Evolutionary conservation across 2,888 invertebrate genomes (phyloP), one percentile per base, ranked within the genome.

Genomic region (Oxycera nigricornis): DNA sequence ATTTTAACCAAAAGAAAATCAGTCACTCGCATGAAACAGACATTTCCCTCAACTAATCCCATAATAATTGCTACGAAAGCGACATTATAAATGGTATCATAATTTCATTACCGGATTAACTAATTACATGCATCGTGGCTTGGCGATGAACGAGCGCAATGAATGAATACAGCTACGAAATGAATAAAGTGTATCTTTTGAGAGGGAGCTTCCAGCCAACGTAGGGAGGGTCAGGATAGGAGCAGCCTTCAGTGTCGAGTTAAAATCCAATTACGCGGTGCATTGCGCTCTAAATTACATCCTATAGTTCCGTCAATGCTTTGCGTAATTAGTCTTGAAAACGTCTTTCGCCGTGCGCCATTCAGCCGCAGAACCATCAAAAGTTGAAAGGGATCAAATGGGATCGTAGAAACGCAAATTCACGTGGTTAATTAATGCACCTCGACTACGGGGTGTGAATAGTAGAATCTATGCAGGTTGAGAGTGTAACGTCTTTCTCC

Each of bases 221-320:
- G 46, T 7, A 11, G 46, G 46, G 46, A 3, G 46, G 46, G 3
- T 46, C 17, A 46, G 4, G 46, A 46, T 20, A 9, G 55, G 9
- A 55, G 55, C 20, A 20, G 22, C 22, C 24, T 24, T 55, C 24
- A 55, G 24, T 55, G 70, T 70, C 52, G 70, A 52, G 70, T 70
- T 35, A 55, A 70, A 70, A 70, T 70, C 70, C 52, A 70, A 70
- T 70, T 70, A 70, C 35, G 22, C 31, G 70, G 55, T 70, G 55
- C 70, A 52, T 70, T 70, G 70, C 52, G 20, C 70, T 52, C 70
- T 70, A 52, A 70, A 70, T 70, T 70, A 55, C 70, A 70, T 55
- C 55, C 65, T 41, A 11, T 9, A 41, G 24, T 11, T 26, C 55
- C 24, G 3, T 22, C 4, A 22, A 6, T 41, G 24, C 39, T 22